Conservation (phyloP, 37 sponge, comb jelly and placozoan genomes). For the Eunapius fragilis region DNA sequence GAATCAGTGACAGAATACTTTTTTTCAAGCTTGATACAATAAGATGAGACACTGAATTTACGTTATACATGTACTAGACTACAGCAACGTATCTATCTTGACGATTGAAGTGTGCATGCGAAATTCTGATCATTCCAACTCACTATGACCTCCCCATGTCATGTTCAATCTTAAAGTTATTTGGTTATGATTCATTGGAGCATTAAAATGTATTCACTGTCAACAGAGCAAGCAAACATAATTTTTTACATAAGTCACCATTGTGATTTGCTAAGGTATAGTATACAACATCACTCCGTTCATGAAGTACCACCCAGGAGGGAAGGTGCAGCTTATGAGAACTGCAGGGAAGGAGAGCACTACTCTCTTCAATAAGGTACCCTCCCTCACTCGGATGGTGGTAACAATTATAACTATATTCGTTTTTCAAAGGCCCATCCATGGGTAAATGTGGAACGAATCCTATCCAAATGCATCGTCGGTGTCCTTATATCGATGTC, state of each 20-base stretch:
- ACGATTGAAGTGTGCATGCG: no score
- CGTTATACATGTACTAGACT: no score
- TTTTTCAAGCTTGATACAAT: no score
- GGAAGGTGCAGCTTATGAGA: constrained; percentile 86
- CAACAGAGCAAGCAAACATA: neutral
- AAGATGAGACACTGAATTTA: no score
- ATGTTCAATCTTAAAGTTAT: no score
- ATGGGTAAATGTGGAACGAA: constrained; percentile 49
- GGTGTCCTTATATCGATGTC: neutral
- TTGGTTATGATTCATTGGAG: no score
- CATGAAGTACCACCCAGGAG: constrained; percentile 92
- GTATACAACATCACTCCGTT: constrained; percentile 93
- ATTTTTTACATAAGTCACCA: neutral
- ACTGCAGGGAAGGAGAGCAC: constrained; percentile 95
- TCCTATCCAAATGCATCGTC: constrained; percentile 28
- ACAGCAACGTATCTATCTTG: no score
- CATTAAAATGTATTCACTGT: no score
- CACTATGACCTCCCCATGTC: no score
- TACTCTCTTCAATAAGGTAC: constrained; percentile 81
- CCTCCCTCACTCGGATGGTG: neutral
- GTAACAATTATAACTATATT: neutral
- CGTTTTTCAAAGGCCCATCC: constrained; percentile 12
- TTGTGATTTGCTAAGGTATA: constrained; percentile 45
- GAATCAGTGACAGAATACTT: no score
- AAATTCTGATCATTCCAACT: no score